These are phyloP conservation scores for Diachasmimorpha longicaudata DNA, from an alignment of 1,140 invertebrate species.

Conservation along the genomic window DNA sequence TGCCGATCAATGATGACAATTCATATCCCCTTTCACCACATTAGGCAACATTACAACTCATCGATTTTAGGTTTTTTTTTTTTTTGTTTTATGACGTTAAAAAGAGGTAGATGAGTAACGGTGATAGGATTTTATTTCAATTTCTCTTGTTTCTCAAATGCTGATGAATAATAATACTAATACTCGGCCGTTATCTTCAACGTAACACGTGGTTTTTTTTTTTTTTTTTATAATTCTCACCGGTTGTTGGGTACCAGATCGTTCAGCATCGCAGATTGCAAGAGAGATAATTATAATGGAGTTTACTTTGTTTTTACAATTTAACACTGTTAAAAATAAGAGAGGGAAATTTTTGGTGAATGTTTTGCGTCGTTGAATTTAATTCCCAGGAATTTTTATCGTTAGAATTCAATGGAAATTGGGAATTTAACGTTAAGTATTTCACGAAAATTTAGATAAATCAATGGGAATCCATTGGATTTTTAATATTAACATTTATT, in stretches of 20 bases:
- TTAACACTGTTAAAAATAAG: neutral
- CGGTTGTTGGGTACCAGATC: slow-evolving; percentile 10
- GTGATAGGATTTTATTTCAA: slow-evolving; percentile 18
- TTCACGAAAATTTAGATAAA: too few species aligned
- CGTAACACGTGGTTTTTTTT: slow-evolving; percentile 22
- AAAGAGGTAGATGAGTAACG: slow-evolving; percentile 30
- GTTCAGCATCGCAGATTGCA: slow-evolving; percentile 14
- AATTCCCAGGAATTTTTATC: too few species aligned
- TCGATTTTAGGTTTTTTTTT: slow-evolving; percentile 12
- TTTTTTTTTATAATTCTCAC: slow-evolving; percentile 10
- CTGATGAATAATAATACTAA: slow-evolving; percentile 31
- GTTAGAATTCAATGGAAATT: too few species aligned
- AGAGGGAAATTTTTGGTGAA: too few species aligned
- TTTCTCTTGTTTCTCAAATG: slow-evolving; percentile 18
- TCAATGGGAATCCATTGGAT: too few species aligned
- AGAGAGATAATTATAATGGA: neutral
- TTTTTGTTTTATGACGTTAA: slow-evolving; percentile 15
- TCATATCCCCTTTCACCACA: neutral
- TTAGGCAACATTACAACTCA: slow-evolving; percentile 15
- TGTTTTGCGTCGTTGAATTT: too few species aligned
- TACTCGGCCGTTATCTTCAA: slow-evolving; percentile 31
- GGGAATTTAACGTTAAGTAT: too few species aligned
- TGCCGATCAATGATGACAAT: slow-evolving; percentile 21
- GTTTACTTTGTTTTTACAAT: neutral
- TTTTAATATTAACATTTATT: too few species aligned